Evolutionary conservation across 2,888 invertebrate species (phyloP).

Genomic region (Pseudococcus jackbeardsleyi): DNA sequence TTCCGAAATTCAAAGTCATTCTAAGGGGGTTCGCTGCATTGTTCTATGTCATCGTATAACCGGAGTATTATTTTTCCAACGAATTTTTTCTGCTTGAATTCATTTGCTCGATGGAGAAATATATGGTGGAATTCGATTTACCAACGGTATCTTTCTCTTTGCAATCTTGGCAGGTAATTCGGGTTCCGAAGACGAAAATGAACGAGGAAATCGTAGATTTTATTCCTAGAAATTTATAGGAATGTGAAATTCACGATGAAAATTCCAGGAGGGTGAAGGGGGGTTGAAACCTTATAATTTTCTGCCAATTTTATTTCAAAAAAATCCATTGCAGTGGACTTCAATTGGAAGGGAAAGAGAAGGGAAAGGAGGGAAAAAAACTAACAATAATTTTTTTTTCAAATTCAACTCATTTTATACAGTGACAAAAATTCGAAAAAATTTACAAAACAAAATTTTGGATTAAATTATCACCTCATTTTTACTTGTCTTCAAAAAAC

Average conservation of each 20-base stretch:
- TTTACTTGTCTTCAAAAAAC: too few species aligned
- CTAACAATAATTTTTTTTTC: too few species aligned
- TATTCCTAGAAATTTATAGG: not conserved
- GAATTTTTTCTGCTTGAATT: constrained; percentile 6
- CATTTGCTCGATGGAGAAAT: not conserved
- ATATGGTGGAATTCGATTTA: not conserved
- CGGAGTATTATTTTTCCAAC: not conserved
- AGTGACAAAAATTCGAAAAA: too few species aligned
- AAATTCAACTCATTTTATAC: too few species aligned
- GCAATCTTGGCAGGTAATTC: not conserved
- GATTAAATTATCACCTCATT: too few species aligned
- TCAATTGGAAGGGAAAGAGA: too few species aligned
- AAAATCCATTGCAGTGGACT: too few species aligned
- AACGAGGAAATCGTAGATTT: not conserved
- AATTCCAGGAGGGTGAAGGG: not conserved
- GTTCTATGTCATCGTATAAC: not conserved
- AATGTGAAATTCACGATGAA: not conserved
- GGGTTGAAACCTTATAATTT: not conserved
- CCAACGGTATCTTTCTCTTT: not conserved
- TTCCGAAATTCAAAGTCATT: not conserved
- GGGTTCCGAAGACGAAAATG: not conserved
- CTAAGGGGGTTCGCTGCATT: not conserved
- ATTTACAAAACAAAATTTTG: too few species aligned
- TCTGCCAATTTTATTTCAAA: too few species aligned
- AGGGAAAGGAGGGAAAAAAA: too few species aligned